Percentiles rank a stretch among this genome's conserved stretches.
These are phyloP conservation scores for Penaeus monodon DNA, from an alignment of 2,888 invertebrate species.

Conservation along the genomic window DNA sequence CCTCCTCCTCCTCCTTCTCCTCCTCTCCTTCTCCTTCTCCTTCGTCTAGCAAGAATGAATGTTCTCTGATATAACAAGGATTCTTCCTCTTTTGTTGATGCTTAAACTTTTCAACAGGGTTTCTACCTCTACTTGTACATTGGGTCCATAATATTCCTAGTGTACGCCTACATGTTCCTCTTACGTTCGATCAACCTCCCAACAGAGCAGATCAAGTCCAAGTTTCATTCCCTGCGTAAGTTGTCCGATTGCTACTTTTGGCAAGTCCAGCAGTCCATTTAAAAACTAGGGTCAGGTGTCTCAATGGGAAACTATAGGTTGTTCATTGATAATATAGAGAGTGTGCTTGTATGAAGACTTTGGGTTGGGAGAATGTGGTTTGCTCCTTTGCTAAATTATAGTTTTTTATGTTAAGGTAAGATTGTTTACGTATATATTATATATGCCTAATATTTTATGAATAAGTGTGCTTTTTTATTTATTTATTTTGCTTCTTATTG, in stretches of 20 bases:
- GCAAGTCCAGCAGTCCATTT: neutral
- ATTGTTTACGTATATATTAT: neutral
- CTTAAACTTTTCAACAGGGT: slow-evolving; percentile 73
- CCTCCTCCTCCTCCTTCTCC: too few relatives aligned
- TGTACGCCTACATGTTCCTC: slow-evolving; percentile 79
- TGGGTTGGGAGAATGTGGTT: too few relatives aligned
- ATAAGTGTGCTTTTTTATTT: neutral
- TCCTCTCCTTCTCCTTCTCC: too few relatives aligned
- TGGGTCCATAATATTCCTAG: slow-evolving; percentile 86
- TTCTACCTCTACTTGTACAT: slow-evolving; percentile 89
- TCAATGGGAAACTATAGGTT: neutral
- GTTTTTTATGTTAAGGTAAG: neutral
- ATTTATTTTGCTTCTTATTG: neutral
- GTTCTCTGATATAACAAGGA: too few relatives aligned
- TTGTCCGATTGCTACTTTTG: neutral
- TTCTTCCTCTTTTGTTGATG: too few relatives aligned
- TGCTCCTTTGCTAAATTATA: too few relatives aligned
- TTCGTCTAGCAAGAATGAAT: too few relatives aligned
- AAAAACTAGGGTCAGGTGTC: neutral
- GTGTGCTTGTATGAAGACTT: neutral
- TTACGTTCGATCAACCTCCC: slow-evolving; percentile 56
- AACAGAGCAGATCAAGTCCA: slow-evolving; percentile 59
- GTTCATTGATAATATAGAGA: neutral
- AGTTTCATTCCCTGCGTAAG: slow-evolving; percentile 62
- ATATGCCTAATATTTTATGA: neutral